phyloP scores from a whole-genome alignment of 2,888 invertebrate species.

The Tenthredo scrophulariae region DNA sequence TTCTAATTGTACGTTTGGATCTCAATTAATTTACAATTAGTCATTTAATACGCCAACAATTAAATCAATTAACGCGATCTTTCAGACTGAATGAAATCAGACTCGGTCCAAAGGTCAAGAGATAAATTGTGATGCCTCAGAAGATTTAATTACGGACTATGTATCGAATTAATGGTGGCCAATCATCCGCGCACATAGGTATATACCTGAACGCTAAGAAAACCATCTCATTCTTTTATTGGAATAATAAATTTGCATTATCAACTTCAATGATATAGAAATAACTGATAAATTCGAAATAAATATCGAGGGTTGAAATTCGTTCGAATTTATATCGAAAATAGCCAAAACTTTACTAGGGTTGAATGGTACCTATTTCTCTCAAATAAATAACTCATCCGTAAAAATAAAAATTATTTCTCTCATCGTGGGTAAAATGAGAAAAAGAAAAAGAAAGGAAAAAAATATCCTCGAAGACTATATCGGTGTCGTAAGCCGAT shows the following conservation, averaged over 20 bases:
- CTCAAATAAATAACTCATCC: not conserved
- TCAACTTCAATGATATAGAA: not conserved
- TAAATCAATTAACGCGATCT: slow-evolving; percentile 14
- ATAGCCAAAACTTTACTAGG: not conserved
- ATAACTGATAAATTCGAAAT: not conserved
- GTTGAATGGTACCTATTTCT: not conserved
- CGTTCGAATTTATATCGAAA: not conserved
- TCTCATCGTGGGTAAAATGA: not conserved
- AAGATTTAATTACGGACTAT: not conserved
- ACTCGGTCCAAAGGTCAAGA: not conserved
- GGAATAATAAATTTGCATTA: not conserved
- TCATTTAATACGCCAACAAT: slow-evolving; percentile 21
- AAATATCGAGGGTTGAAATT: not conserved
- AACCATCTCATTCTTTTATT: not conserved
- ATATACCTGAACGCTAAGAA: not conserved
- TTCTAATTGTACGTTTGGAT: not conserved
- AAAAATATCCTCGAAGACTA: not conserved
- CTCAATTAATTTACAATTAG: not conserved
- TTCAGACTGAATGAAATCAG: not conserved
- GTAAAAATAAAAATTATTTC: not conserved
- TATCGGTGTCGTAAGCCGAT: slow-evolving; percentile 4
- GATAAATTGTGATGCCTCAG: not conserved
- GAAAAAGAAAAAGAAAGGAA: too few species aligned
- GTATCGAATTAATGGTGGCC: not conserved
- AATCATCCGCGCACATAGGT: not conserved